phyloP scores from a whole-genome alignment of 2,113 vertebrate species.

The Epinephelus moara region DNA sequence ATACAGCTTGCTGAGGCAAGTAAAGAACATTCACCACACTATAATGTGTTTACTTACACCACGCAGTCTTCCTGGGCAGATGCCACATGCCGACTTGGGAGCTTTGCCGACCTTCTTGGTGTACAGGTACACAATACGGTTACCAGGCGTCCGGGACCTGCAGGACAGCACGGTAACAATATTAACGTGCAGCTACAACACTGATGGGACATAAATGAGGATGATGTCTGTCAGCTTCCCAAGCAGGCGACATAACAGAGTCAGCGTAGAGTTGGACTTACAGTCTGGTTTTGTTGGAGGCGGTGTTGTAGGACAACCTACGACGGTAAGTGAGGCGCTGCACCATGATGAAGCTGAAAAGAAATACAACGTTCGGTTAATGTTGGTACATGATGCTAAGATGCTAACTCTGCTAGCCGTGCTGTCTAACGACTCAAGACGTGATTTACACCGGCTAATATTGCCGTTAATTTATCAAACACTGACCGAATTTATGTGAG shows the following conservation, averaged over 20 bases:
- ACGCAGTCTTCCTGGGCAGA: conserved; percentile 95
- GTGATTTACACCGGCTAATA: too few relatives aligned
- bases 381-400: not conserved
- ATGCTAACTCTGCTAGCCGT: conserved; percentile 10
- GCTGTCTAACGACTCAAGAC: not conserved
- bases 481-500: fast-evolving
- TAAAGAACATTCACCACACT: fast-evolving
- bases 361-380: not conserved
- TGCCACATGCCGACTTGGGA: conserved; percentile 97
- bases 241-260: fast-evolving
- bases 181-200: too few relatives aligned
- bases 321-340: conserved; percentile 98
- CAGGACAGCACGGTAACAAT: not conserved
- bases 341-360: conserved; percentile 88
- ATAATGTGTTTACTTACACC: conserved; percentile 88
- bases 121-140: conserved; percentile 98
- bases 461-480: fast-evolving
- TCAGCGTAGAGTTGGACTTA: conserved; percentile 81
- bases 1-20: not conserved
- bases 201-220: fast-evolving
- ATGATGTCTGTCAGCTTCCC: not conserved
- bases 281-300: conserved; percentile 98
- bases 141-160: conserved; percentile 97
- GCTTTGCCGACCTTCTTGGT: conserved; percentile 99
- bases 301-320: conserved; percentile 99